Evolutionary conservation across 2,113 vertebrate species (phyloP), one percentile per base, ranked within the genome.

Genomic region (Triplophysa siluroides): DNA sequence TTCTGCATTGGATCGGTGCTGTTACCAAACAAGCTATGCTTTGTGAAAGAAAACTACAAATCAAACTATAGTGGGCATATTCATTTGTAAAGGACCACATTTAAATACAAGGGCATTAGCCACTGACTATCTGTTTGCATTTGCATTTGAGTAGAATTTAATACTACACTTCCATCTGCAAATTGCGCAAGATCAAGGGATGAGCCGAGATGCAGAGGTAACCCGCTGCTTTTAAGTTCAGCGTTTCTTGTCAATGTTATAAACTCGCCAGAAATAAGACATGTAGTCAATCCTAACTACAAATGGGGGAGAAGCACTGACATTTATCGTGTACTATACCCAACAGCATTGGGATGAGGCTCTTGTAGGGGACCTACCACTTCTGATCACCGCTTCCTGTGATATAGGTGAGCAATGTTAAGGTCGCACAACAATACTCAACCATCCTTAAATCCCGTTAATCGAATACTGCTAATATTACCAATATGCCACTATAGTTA

Each of bases 341-440:
- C 26, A n/a, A 19, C 18, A n/a, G 8, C 19, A 58, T 3, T 52
- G 14, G 67, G 45, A 69, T 41, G 8, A 8, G 6, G 14, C 50
- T 54, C 13, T 19, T 54, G 14, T 29, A 75, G 21, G 24, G 72
- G 21, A 61, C 21, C 2, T 9, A 21, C 56, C 24, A 11, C 71
- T 62, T 84, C 68, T 72, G 84, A 76, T 77, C 70, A 87, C 85
- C 86, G 68, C 79, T 83, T 81, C 85, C 85, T 83, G 78, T 83
- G 81, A 83, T 80, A 89, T 87, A 79, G 11, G 84, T 76, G 50
- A 38, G 21, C 56, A 45, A 38, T 18, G 81, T 86, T 90, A 88
- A 90, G 87, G 89, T 88, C 83, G 86, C 8, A 65, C 79, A n/a
- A n/a, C n/a, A n/a, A n/a, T n/a, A 29, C 29, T 29, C 29, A 4